Evolutionary conservation across 2,797 vertebrate genomes (phyloP).

Genomic region (Rhodeus uyekii): DNA sequence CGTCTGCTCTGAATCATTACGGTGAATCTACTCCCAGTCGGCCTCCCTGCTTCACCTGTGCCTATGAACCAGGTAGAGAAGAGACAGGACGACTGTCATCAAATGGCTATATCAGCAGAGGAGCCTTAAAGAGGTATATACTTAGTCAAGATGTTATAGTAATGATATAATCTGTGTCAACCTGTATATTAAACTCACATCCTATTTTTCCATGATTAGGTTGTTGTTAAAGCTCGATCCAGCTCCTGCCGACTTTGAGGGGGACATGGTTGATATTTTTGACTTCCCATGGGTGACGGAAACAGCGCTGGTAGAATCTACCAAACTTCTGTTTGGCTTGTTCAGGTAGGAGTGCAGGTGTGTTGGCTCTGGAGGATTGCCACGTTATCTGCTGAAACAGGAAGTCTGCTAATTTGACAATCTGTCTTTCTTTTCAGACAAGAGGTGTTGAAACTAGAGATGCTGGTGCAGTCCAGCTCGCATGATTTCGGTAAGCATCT

Average conservation of each 20-base stretch:
- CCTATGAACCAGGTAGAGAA: slow-evolving; percentile 70
- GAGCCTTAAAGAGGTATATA: slow-evolving; percentile 91
- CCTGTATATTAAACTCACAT: background rate
- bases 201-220: slow-evolving; percentile 56
- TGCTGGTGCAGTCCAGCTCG: slow-evolving; percentile 79
- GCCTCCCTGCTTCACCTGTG: slow-evolving; percentile 85
- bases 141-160: background rate
- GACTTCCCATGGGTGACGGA: slow-evolving; percentile 93
- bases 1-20: slow-evolving; percentile 78
- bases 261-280: slow-evolving; percentile 88
- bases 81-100: slow-evolving; percentile 75
- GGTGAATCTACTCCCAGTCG: slow-evolving; percentile 69
- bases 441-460: slow-evolving; percentile 84
- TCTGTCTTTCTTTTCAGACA: slow-evolving; percentile 80
- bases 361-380: slow-evolving; percentile 38
- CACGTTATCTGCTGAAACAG: slow-evolving; percentile 42
- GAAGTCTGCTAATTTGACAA: slow-evolving; percentile 49
- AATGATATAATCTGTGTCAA: background rate
- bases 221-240: slow-evolving; percentile 89
- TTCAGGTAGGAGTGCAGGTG: slow-evolving; percentile 79
- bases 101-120: slow-evolving; percentile 84
- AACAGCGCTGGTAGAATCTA: slow-evolving; percentile 89
- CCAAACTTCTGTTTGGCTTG: slow-evolving; percentile 88
- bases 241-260: slow-evolving; percentile 87
- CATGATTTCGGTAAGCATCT: slow-evolving; percentile 90